A percentile compares a stretch with the other conserved stretches of the same genome.
These are phyloP conservation scores for Brenthis ino DNA, from an alignment of 2,888 invertebrate genomes.

Conservation along the genomic window DNA sequence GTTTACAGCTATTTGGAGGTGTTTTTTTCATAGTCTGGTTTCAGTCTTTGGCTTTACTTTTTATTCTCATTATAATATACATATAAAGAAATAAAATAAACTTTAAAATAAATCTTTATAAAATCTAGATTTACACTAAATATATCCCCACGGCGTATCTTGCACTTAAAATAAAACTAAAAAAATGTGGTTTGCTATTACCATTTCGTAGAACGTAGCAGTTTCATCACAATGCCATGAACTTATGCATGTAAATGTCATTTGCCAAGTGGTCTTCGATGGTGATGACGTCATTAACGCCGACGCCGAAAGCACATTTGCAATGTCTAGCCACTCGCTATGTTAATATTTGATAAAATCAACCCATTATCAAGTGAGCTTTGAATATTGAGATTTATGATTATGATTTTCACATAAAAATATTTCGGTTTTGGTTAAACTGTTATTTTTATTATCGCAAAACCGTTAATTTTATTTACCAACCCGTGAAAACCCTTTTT, in stretches of 20 bases:
- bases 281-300: conserved; percentile 34
- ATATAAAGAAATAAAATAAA: too few species aligned
- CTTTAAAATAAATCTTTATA: too few species aligned
- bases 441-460: background rate
- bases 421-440: too few species aligned
- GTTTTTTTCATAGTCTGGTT: too few species aligned
- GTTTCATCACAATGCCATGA: conserved; percentile 16
- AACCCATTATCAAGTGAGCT: conserved; percentile 11
- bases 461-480: background rate
- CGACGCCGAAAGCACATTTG: conserved; percentile 29
- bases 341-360: conserved; percentile 34
- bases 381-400: background rate
- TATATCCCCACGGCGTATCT: too few species aligned
- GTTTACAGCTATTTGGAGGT: too few species aligned
- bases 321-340: conserved; percentile 24
- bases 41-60: too few species aligned
- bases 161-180: background rate
- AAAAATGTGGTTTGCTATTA: too few species aligned
- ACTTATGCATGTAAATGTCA: conserved; percentile 35
- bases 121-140: too few species aligned
- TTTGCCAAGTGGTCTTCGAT: conserved; percentile 27
- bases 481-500: too few species aligned
- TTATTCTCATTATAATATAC: too few species aligned
- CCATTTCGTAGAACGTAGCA: conserved; percentile 3
- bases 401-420: too few species aligned